phyloP scores from a whole-genome alignment of 2,113 vertebrate species.

The Pelecanus crispus region DNA sequence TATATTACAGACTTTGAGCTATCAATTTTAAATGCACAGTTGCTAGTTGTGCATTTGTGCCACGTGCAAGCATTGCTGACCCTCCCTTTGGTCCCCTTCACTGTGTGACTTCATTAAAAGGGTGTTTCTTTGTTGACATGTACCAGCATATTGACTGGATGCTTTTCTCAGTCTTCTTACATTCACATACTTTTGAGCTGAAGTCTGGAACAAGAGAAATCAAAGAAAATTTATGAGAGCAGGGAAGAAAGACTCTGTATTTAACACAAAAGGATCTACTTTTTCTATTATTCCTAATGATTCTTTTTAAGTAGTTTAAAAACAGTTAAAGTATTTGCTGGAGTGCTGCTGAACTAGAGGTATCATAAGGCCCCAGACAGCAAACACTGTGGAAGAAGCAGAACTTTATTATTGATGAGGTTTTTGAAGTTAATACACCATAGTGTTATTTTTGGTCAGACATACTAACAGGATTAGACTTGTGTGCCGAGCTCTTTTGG shows the following conservation, averaged over 20 bases:
- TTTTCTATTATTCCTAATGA: background rate
- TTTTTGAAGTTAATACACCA: background rate
- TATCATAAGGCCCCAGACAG: background rate
- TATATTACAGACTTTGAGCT: background rate
- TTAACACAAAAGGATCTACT: background rate
- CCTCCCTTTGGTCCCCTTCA: background rate
- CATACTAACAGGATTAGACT: background rate
- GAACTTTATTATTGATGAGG: background rate
- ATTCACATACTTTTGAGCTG: background rate
- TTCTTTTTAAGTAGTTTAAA: background rate
- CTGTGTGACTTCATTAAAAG: background rate
- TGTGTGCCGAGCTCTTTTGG: background rate
- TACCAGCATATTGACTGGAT: background rate
- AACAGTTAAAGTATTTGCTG: background rate
- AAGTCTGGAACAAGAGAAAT: background rate
- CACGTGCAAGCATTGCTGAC: background rate
- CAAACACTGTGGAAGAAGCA: background rate
- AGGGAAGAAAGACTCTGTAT: background rate
- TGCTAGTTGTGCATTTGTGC: background rate
- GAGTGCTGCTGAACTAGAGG: background rate
- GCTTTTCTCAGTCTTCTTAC: background rate
- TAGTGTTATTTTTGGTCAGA: background rate
- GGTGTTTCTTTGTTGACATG: background rate
- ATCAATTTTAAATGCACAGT: background rate
- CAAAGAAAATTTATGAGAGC: background rate